A percentile compares a stretch with the other conserved stretches of the same genome.
Evolutionary conservation across 2,888 invertebrate genomes (phyloP).

Genomic region (Drosophila picticornis): DNA sequence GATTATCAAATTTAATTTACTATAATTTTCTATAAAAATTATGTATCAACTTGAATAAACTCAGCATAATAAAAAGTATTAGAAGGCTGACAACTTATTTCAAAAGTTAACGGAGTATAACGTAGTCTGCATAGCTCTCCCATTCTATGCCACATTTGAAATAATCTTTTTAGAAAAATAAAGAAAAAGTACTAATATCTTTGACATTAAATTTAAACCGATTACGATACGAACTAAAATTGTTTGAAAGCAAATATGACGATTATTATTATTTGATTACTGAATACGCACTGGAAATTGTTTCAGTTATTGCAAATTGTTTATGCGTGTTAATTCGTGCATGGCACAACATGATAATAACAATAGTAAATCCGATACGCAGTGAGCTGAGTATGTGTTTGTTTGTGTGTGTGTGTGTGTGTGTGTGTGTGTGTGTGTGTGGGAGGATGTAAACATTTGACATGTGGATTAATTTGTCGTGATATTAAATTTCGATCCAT

Average conservation of each 20-base stretch:
- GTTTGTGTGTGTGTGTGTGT: neutral
- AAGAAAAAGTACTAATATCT: neutral
- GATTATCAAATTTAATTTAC: too few relatives aligned
- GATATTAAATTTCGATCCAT: constrained; percentile 51
- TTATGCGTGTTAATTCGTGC: neutral
- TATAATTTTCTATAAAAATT: neutral
- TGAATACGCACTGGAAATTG: neutral
- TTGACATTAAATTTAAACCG: neutral
- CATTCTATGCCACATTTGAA: neutral
- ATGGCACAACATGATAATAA: neutral
- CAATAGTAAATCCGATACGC: neutral
- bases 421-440: neutral
- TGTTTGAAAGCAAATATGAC: neutral
- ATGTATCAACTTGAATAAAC: neutral
- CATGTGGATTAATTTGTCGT: constrained; percentile 53
- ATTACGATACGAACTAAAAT: neutral
- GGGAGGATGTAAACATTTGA: constrained; percentile 30
- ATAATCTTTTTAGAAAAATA: neutral
- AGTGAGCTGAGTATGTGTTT: neutral
- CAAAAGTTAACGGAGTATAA: neutral
- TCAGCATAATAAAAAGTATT: neutral
- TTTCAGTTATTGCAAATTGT: neutral
- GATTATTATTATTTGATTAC: neutral
- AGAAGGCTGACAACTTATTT: neutral
- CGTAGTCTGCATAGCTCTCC: neutral